A percentile compares a stretch with the other conserved stretches of the same genome.
Conservation (phyloP, 2,113 vertebrate genomes). For the Marcusenius ussheri region DNA sequence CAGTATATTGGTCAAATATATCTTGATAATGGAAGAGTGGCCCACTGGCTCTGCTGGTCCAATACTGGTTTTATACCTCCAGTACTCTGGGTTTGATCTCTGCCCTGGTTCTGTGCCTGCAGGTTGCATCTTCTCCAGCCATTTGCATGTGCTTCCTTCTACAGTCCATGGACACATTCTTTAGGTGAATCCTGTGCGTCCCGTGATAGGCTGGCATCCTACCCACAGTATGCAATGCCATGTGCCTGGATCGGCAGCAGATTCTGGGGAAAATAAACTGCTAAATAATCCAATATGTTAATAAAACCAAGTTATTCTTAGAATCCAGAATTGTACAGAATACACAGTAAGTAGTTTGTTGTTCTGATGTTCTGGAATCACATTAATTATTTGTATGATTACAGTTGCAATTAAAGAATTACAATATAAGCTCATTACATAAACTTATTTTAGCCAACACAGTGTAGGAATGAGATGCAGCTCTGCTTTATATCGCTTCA, state of each 20-base stretch:
- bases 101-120: not conserved
- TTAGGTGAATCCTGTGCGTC: not conserved
- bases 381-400: not conserved
- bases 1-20: not conserved
- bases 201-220: not conserved
- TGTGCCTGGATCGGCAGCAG: not conserved
- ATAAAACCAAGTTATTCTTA: not conserved
- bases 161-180: not conserved
- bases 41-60: not conserved
- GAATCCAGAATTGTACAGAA: not conserved
- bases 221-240: not conserved
- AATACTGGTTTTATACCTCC: not conserved
- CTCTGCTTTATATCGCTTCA: not conserved
- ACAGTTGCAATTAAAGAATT: not conserved
- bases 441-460: not conserved
- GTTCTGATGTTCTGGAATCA: not conserved
- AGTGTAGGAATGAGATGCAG: not conserved
- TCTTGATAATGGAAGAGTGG: not conserved
- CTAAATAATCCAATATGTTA: not conserved
- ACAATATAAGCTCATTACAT: not conserved
- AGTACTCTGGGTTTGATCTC: not conserved
- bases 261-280: not conserved
- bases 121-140: not conserved
- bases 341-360: not conserved
- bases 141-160: not conserved